phyloP scores from a whole-genome alignment of 2,113 vertebrate species.

The Passer montanus region DNA sequence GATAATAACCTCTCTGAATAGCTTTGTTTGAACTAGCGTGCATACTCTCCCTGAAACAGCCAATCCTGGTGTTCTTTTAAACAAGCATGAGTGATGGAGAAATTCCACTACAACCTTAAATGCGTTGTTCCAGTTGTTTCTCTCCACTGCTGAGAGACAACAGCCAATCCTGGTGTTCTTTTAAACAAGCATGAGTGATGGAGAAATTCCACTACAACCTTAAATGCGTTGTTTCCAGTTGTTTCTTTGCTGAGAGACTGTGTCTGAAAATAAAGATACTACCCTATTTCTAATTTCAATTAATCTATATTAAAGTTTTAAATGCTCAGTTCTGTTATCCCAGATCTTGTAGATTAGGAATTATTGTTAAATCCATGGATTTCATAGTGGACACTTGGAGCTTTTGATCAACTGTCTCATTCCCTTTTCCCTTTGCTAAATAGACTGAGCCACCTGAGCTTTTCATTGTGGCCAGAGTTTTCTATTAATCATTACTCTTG shows the following conservation, averaged over 20 bases:
- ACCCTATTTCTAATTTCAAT: not conserved
- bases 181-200: constrained; percentile 40
- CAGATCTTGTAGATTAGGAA: not conserved
- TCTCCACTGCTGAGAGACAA: not conserved
- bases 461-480: not conserved
- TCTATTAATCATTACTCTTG: not conserved
- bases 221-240: not conserved
- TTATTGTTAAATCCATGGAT: not conserved
- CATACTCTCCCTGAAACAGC: not conserved
- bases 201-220: constrained; percentile 53
- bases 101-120: constrained; percentile 47
- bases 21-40: constrained; percentile 61
- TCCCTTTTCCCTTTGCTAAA: not conserved
- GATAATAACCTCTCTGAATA: constrained; percentile 45
- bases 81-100: constrained; percentile 44
- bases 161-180: constrained; percentile 7
- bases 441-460: not conserved
- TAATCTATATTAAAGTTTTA: not conserved
- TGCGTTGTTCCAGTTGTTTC: not conserved
- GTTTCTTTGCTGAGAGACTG: not conserved
- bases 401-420: not conserved
- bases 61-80: constrained; percentile 21
- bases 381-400: not conserved
- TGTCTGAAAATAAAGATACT: not conserved
- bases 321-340: not conserved